phyloP scores from a whole-genome alignment of 2,797 vertebrate species.

The Acanthis flammea region DNA sequence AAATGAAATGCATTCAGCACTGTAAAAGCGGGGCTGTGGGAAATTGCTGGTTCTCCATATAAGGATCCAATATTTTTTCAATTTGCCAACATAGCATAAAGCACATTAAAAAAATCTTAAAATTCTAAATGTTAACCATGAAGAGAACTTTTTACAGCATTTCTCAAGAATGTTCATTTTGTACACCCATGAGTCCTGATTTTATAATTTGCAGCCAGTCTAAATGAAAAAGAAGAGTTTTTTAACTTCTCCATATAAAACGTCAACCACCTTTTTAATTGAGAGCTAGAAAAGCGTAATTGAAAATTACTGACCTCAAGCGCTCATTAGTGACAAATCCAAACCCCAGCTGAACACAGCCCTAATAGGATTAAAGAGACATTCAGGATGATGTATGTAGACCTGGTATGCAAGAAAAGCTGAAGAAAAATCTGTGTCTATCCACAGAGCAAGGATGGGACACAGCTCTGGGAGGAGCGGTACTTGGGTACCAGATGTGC shows the following conservation, averaged over 20 bases:
- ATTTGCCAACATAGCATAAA: constrained; percentile 43
- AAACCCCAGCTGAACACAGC: constrained; percentile 37
- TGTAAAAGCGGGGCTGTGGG: constrained; percentile 44
- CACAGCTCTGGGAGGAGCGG: not conserved
- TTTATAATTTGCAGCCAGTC: constrained; percentile 3
- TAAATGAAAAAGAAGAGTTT: constrained; percentile 18
- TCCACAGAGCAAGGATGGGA: not conserved
- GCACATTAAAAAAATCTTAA: constrained; percentile 8
- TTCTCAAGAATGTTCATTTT: constrained; percentile 27
- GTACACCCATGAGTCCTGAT: not conserved
- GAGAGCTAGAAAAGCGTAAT: constrained; percentile 39
- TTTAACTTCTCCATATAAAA: constrained; percentile 40
- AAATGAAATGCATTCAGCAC: constrained; percentile 36
- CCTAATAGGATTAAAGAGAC: constrained; percentile 48
- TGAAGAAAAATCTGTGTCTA: not conserved
- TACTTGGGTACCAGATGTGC: not conserved
- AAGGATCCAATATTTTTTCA: constrained; percentile 57
- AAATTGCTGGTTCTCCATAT: constrained; percentile 46
- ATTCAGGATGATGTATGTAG: constrained; percentile 35
- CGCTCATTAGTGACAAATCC: constrained; percentile 53
- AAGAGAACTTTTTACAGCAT: constrained; percentile 1
- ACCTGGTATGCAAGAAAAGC: constrained; percentile 18
- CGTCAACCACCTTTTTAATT: constrained; percentile 47
- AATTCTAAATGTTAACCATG: constrained; percentile 5
- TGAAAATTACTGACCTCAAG: constrained; percentile 56